phyloP scores from a whole-genome alignment of 1,140 invertebrate genomes.

The Acromyrmex heyeri region DNA sequence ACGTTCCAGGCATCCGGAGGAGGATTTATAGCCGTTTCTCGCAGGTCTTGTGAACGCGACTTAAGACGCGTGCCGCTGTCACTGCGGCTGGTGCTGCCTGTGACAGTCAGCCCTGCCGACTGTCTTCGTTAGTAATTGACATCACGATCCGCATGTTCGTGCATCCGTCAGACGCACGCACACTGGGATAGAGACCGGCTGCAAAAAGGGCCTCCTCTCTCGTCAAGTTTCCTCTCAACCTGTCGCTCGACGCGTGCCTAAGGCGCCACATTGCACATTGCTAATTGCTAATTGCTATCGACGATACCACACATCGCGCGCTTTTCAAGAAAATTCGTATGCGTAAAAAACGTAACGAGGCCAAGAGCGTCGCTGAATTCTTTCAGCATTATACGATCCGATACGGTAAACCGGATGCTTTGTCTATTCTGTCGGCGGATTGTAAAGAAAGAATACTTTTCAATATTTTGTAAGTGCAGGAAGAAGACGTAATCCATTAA shows the following conservation, averaged over 20 bases:
- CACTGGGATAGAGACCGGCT: constrained; percentile 21
- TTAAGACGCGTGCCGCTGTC: constrained; percentile 75
- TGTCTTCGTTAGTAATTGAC: constrained; percentile 77
- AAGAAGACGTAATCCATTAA: neutral
- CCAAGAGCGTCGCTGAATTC: constrained; percentile 26
- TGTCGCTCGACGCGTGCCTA: constrained; percentile 37
- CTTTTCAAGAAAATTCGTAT: constrained; percentile 37
- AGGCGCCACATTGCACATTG: constrained; percentile 32
- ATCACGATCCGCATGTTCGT: constrained; percentile 64
- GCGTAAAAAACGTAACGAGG: constrained; percentile 13
- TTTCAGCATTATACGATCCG: neutral
- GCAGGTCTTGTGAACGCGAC: constrained; percentile 38
- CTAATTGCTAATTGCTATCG: constrained; percentile 11
- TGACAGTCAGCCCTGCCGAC: constrained; percentile 66
- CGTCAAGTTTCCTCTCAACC: constrained; percentile 40
- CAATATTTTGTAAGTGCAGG: neutral
- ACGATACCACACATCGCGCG: constrained; percentile 19
- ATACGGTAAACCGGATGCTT: neutral
- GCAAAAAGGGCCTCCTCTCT: constrained; percentile 58
- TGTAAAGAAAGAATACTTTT: neutral
- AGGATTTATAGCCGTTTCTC: constrained; percentile 64
- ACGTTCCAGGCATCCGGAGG: constrained; percentile 44
- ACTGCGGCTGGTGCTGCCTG: constrained; percentile 43
- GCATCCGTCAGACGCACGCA: neutral
- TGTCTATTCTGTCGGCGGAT: neutral